Conservation (phyloP, 2,888 invertebrate species). For the Chrysolina haemoptera region DNA sequence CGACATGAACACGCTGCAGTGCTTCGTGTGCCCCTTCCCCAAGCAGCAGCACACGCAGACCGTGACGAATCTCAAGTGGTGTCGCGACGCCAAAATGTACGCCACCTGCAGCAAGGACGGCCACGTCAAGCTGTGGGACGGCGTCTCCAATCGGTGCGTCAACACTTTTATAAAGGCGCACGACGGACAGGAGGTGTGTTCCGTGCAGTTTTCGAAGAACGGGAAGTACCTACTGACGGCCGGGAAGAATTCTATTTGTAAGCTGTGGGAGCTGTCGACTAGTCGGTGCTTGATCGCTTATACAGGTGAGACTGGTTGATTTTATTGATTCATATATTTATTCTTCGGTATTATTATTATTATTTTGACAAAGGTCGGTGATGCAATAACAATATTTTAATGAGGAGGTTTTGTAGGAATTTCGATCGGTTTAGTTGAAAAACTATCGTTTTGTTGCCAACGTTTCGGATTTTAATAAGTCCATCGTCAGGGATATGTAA, state of each 20-base stretch:
- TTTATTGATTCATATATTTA: too few relatives aligned
- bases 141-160: conserved; percentile 89
- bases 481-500: too few relatives aligned
- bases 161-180: conserved; percentile 96
- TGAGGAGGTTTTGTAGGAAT: too few relatives aligned
- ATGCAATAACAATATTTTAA: too few relatives aligned
- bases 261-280: conserved; percentile 98
- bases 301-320: conserved; percentile 76
- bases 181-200: conserved; percentile 94
- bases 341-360: too few relatives aligned
- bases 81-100: conserved; percentile 80
- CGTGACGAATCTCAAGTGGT: conserved; percentile 70
- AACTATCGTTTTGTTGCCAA: too few relatives aligned
- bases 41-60: conserved; percentile 86
- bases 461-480: too few relatives aligned
- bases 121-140: conserved; percentile 97
- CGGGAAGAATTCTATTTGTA: conserved; percentile 96
- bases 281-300: conserved; percentile 97
- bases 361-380: too few relatives aligned
- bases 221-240: conserved; percentile 97
- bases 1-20: conserved; percentile 95
- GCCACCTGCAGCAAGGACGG: conserved; percentile 95
- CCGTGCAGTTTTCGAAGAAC: conserved; percentile 93
- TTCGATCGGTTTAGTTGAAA: too few relatives aligned
- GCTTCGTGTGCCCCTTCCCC: conserved; percentile 94